phyloP scores from a whole-genome alignment of 2,113 vertebrate species.

The Butorides virescens region DNA sequence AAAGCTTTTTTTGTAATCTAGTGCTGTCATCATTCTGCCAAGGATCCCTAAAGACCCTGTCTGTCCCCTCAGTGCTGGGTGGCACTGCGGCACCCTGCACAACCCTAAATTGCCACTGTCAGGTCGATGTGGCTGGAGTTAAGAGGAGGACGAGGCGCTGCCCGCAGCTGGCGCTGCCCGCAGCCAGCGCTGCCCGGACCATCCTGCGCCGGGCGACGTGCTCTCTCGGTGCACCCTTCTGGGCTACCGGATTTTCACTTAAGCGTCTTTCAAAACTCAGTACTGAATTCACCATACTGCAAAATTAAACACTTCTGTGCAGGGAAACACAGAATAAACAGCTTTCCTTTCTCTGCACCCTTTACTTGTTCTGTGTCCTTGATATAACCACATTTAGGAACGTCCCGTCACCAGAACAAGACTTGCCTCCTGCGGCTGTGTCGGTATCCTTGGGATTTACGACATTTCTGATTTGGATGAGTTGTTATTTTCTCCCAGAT shows the following conservation, averaged over 20 bases:
- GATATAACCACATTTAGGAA: neutral
- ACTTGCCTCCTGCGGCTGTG: neutral
- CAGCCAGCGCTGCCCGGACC: neutral
- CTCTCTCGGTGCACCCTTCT: neutral
- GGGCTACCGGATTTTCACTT: neutral
- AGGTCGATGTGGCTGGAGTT: neutral
- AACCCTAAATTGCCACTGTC: neutral
- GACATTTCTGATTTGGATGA: neutral
- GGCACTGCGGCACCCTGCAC: accelerated
- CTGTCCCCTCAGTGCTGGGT: neutral
- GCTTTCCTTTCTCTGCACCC: neutral
- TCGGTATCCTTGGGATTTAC: neutral
- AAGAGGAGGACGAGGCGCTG: neutral
- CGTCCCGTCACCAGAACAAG: neutral
- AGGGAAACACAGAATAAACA: neutral
- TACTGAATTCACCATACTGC: neutral
- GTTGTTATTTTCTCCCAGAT: neutral
- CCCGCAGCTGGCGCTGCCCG: accelerated
- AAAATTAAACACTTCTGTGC: neutral
- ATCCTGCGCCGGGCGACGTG: accelerated
- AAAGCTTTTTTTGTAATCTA: neutral
- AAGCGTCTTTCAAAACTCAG: neutral
- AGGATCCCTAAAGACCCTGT: neutral
- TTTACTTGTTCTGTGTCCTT: neutral
- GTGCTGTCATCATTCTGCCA: neutral